Conservation (phyloP, 2,113 vertebrate genomes). For the Gallinago paraguaiae region DNA sequence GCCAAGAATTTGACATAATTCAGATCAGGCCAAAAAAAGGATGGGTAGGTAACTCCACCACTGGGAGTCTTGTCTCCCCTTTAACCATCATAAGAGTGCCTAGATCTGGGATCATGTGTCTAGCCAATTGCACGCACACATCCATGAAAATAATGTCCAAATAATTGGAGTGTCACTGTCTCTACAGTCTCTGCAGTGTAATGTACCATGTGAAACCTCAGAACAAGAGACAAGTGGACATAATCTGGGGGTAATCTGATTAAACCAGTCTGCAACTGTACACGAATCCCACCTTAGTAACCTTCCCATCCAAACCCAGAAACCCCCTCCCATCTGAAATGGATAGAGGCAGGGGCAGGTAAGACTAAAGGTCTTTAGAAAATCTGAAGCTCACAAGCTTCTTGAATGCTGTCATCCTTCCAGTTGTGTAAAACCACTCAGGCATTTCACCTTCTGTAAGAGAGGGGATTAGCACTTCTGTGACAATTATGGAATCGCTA, state of each 20-base stretch:
- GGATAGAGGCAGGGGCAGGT: not conserved
- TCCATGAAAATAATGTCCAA: too few species aligned
- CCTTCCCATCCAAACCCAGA: not conserved
- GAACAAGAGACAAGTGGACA: not conserved
- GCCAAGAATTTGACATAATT: not conserved
- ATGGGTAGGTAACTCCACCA: not conserved
- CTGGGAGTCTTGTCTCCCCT: not conserved
- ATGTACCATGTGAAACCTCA: too few species aligned
- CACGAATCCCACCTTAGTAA: not conserved
- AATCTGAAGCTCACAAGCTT: not conserved
- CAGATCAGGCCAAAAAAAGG: not conserved
- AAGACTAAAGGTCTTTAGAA: not conserved
- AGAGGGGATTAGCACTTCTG: not conserved
- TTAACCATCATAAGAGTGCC: not conserved
- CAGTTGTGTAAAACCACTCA: not conserved
- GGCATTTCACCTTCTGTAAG: not conserved
- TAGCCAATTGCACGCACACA: not conserved
- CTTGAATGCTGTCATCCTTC: not conserved
- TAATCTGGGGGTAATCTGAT: not conserved
- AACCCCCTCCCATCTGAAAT: not conserved
- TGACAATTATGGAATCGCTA: not conserved
- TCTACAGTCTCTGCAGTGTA: too few species aligned
- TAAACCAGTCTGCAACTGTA: accelerated
- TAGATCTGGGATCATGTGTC: not conserved
- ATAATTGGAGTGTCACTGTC: too few species aligned